phyloP scores from a whole-genome alignment of 2,113 vertebrate species.

The Campylomormyrus numenius region DNA sequence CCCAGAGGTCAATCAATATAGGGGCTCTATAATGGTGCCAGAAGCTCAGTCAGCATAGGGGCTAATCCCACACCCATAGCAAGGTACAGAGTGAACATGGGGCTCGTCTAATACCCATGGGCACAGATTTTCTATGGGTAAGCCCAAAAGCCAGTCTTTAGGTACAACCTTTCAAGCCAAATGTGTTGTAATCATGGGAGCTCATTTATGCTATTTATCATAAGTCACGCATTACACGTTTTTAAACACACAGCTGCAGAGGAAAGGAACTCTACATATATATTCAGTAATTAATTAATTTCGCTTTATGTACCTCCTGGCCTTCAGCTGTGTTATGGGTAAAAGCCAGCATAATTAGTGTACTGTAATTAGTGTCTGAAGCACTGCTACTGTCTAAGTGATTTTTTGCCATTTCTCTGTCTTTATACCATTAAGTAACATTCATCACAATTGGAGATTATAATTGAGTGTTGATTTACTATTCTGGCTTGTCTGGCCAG shows the following conservation, averaged over 20 bases:
- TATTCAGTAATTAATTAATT: not conserved
- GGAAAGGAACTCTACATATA: not conserved
- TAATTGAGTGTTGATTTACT: not conserved
- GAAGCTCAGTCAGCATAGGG: no score
- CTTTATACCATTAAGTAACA: not conserved
- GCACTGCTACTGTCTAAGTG: not conserved
- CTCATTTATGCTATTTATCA: no score
- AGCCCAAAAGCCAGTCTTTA: not conserved
- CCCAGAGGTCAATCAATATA: no score
- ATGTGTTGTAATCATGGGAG: no score
- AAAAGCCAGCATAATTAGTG: not conserved
- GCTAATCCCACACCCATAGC: no score
- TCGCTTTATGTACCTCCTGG: not conserved
- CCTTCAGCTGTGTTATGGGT: not conserved
- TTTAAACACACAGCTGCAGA: not conserved
- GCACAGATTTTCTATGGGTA: no score
- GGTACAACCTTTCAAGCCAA: no score
- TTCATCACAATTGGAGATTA: not conserved
- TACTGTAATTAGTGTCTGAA: not conserved
- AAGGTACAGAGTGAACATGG: no score
- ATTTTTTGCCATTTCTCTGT: not conserved
- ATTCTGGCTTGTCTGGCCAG: not conserved
- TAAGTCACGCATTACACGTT: no score
- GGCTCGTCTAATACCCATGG: no score
- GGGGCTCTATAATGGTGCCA: no score